These are phyloP conservation scores for Antidorcas marsupialis DNA, from an alignment of 2,113 vertebrate genomes.

Conservation along the genomic window DNA sequence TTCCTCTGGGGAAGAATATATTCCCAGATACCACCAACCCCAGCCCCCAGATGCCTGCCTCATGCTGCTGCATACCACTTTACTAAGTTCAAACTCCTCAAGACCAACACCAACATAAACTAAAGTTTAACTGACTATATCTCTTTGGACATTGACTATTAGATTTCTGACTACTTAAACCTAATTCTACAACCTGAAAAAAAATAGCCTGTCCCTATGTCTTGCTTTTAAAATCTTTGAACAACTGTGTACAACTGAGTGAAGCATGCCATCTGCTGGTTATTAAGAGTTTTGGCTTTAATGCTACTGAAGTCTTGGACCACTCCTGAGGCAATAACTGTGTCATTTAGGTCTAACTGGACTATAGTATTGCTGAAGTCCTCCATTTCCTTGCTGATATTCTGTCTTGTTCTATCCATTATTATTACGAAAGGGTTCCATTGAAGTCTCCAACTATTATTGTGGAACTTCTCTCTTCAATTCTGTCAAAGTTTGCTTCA, in stretches of 20 bases:
- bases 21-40: background rate
- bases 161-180: background rate
- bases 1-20: background rate
- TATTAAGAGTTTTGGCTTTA: background rate
- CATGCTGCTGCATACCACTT: background rate
- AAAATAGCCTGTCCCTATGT: background rate
- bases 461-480: background rate
- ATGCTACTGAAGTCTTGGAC: background rate
- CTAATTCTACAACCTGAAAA: background rate
- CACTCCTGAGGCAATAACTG: background rate
- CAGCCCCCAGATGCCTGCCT: background rate
- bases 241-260: background rate
- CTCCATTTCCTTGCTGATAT: background rate
- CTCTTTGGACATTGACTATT: background rate
- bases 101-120: background rate
- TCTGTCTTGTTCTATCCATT: background rate
- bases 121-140: background rate
- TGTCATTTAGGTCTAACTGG: background rate
- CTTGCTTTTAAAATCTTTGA: background rate
- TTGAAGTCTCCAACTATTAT: background rate
- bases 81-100: background rate
- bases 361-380: background rate
- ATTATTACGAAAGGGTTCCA: background rate
- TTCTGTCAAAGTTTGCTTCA: background rate
- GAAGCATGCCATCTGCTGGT: slow-evolving; percentile 54